Percentiles rank a stretch among this genome's conserved stretches.
Conservation (phyloP, 1,140 invertebrate species). For the Drosophila sp. region DNA sequence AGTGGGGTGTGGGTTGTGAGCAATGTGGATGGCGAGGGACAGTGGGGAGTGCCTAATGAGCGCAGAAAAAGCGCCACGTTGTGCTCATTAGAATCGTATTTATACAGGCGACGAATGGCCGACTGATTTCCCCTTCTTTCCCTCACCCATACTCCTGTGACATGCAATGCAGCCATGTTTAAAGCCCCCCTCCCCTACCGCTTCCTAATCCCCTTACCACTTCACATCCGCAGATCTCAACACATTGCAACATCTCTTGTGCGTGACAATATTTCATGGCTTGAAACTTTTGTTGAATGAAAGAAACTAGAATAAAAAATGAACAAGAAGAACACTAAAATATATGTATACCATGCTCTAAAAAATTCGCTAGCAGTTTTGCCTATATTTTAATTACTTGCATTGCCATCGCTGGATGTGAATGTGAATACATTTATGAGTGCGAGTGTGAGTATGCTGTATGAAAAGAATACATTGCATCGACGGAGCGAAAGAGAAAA, state of each 20-base stretch:
- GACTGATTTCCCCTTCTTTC: not conserved
- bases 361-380: constrained; percentile 52
- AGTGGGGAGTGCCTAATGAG: constrained; percentile 36
- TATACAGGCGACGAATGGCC: constrained; percentile 45
- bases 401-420: constrained; percentile 27
- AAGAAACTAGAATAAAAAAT: constrained; percentile 14
- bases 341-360: constrained; percentile 58
- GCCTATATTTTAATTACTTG: constrained; percentile 71
- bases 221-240: not conserved
- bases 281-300: constrained; percentile 49
- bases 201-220: too few species aligned
- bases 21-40: too few species aligned
- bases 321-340: constrained; percentile 8
- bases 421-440: not conserved
- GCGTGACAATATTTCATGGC: constrained; percentile 75
- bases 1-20: too few species aligned
- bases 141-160: not conserved
- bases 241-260: constrained; percentile 36
- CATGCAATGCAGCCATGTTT: constrained; percentile 17
- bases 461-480: constrained; percentile 1
- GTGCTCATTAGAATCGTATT: constrained; percentile 54
- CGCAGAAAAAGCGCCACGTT: constrained; percentile 32
- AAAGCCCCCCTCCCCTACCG: not conserved
- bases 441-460: not conserved
- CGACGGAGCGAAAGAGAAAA: constrained; percentile 1